Evolutionary conservation across 2,888 invertebrate species (phyloP), one percentile per base, ranked within the genome.

Genomic region (Venusia cambrica): DNA sequence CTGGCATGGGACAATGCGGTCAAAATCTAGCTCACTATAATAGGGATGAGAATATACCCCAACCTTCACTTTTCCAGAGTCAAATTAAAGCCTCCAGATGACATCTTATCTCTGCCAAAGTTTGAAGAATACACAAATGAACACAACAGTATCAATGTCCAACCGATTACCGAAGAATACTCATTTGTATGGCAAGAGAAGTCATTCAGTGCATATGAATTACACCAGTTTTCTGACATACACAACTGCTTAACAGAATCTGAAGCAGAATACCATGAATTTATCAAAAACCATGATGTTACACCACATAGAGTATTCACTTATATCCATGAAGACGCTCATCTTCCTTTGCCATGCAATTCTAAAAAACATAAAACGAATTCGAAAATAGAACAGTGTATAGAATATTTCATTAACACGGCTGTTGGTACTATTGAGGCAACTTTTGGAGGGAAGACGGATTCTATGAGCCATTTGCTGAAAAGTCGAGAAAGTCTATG

Each of bases 181-280:
- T 59, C 47, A 19, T 90, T 94, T 45, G 67, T 71, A 48, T 94
- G 94, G 94, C 94, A 94, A 64, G 89, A 93, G 58, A 94, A 94
- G 74, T 68, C 88, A 1, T 91, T 93, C 37, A 91, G 91, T 45
- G 72, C 76, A 4, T 76, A 74, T 52, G 93, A 94, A 65, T 59
- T 88, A 4, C 83, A 89, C 28, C 87, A 88, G 33, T 93, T 91
- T 55, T 69, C 68, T 1, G 89, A 92, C 16, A 67, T 81, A 17
- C 85, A 87, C 19, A 92, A 92, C 57, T 94, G 93, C 50, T 51
- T 77, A 0, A 89, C 89, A 1, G 90, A 92, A 6, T 57, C 74
- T n/a, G 92, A 93, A 28, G 32, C 73, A 13, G 55, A 53, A 10
- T 77, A 81, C 32, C 54, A 76, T 46, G 66, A 75, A 10, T 47